A percentile compares a stretch with the other conserved stretches of the same genome.
phyloP scores from a whole-genome alignment of 1,140 invertebrate species.

The Zaprionus ghesquierei region DNA sequence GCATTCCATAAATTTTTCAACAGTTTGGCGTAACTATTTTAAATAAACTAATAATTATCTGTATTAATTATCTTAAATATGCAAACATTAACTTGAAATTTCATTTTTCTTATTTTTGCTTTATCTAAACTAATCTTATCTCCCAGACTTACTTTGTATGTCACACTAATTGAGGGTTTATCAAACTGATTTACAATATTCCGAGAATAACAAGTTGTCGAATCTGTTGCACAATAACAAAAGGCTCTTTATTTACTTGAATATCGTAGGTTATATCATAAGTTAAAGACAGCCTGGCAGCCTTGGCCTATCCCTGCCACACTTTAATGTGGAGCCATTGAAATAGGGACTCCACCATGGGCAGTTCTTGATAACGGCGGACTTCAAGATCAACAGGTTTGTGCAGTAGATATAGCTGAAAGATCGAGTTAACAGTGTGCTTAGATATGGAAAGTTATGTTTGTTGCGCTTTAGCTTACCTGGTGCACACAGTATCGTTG shows the following conservation, averaged over 20 bases:
- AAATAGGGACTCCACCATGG: conserved; percentile 5
- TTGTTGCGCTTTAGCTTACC: not conserved
- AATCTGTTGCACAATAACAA: not conserved
- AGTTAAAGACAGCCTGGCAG: not conserved
- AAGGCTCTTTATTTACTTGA: not conserved
- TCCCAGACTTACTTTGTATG: not conserved
- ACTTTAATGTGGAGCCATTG: not conserved
- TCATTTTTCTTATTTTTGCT: not conserved
- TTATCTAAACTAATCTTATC: not conserved
- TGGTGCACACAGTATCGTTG: conserved; percentile 23
- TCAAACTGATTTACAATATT: not conserved
- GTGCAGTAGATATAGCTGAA: conserved; percentile 18
- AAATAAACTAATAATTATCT: no score
- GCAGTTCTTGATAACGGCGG: not conserved
- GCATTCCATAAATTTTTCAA: not conserved
- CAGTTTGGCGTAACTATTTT: not conserved
- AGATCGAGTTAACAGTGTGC: not conserved
- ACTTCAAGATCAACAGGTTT: not conserved
- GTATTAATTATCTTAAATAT: no score
- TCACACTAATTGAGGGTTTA: not conserved
- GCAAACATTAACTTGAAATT: not conserved
- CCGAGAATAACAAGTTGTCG: not conserved
- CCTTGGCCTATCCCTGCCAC: not conserved
- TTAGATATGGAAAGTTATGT: not conserved
- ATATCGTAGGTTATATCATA: not conserved